These are phyloP conservation scores for Polyergus mexicanus DNA, from an alignment of 1,140 invertebrate genomes.

Conservation along the genomic window DNA sequence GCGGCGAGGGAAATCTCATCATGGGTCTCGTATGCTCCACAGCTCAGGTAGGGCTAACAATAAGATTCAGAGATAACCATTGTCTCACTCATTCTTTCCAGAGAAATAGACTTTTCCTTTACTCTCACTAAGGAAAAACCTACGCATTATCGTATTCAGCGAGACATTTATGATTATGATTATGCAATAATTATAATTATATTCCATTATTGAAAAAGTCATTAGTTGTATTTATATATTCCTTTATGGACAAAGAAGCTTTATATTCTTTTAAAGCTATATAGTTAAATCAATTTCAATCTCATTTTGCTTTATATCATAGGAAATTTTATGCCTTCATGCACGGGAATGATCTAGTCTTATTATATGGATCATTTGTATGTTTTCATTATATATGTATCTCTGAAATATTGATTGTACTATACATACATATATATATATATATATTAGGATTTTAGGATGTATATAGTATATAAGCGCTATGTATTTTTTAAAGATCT, in stretches of 20 bases:
- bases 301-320: neutral
- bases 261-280: neutral
- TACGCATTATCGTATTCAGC: neutral
- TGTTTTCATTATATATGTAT: conserved; percentile 34
- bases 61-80: conserved; percentile 15
- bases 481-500: conserved; percentile 19
- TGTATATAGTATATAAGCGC: neutral
- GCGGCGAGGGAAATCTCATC: neutral
- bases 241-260: neutral
- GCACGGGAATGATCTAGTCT: neutral
- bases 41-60: conserved; percentile 81
- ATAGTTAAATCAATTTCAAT: neutral
- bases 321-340: neutral
- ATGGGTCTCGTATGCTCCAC: conserved; percentile 85
- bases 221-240: neutral
- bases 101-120: neutral
- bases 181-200: neutral
- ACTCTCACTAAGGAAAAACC: neutral
- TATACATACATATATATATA: neutral
- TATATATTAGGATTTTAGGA: too few relatives aligned
- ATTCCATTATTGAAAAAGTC: neutral
- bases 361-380: neutral
- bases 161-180: neutral
- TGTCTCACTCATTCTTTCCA: neutral
- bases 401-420: conserved; percentile 35